Percentiles rank a stretch among this genome's conserved stretches.
Conservation (phyloP, 2,888 invertebrate genomes). For the Dascillus cervinus region DNA sequence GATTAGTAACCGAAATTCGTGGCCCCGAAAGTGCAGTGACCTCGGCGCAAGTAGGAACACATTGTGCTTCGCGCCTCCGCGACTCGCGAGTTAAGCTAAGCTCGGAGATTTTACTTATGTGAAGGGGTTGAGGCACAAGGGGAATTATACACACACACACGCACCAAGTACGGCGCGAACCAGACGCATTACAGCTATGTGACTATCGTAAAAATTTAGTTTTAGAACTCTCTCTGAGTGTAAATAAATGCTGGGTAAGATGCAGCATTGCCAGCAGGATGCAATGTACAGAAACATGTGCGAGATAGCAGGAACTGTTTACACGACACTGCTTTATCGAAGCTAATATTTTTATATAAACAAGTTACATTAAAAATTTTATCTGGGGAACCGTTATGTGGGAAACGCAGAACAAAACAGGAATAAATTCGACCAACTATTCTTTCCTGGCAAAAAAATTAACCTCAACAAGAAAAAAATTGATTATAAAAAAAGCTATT, state of each 20-base stretch:
- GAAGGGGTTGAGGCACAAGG: conserved; percentile 12
- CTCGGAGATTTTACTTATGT: conserved; percentile 25
- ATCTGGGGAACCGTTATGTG: too few species aligned
- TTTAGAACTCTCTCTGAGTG: conserved; percentile 14
- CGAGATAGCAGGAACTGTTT: neutral
- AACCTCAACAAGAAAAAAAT: too few species aligned
- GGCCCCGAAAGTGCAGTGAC: conserved; percentile 40
- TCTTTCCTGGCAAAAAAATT: too few species aligned
- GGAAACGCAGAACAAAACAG: too few species aligned
- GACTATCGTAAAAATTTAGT: conserved; percentile 18
- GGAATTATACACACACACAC: too few species aligned
- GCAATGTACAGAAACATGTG: conserved; percentile 6
- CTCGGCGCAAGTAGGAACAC: conserved; percentile 41
- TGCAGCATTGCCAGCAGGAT: conserved; percentile 17
- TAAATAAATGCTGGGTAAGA: conserved; percentile 10
- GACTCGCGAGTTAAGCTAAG: conserved; percentile 27
- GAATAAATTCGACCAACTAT: too few species aligned
- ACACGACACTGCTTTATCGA: too few species aligned
- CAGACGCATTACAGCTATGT: conserved; percentile 15
- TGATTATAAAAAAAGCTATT: too few species aligned
- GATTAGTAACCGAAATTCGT: conserved; percentile 35
- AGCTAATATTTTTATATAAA: too few species aligned
- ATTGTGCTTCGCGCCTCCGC: conserved; percentile 38
- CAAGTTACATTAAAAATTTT: too few species aligned
- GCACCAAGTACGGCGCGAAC: too few species aligned